Evolutionary conservation across 1,140 invertebrate genomes (phyloP), one percentile per base, ranked within the genome.

Genomic region (Anagrus nilaparvatae): DNA sequence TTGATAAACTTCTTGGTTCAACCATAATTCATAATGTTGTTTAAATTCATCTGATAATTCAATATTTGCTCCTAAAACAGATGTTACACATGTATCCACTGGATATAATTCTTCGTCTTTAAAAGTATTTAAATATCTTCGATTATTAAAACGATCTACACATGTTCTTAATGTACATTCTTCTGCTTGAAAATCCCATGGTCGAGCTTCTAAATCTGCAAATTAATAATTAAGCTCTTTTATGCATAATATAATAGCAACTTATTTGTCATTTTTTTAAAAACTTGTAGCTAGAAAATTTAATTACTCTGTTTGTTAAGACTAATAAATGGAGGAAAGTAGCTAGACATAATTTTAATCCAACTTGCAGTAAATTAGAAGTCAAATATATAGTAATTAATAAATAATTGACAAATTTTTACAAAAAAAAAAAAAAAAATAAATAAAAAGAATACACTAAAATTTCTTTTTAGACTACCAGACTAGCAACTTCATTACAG

Each of bases 181-280:
- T 67, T 99, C 95, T 19, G 87, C 90, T 73, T 99, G 96, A 60
- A 97, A 99, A 67, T 99, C 95, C 91, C 92, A 97, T 4, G 94
- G 94, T 50, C 91, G 75, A 5, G 92, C 91, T 73, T 98, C 94
- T 50, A 97, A 77, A 74, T 99, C 90, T 83, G 53, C 20, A 33
- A 23, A 38, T 17, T 23, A 31, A 24, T 20, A 43, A 5, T 14
- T 36, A 28, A n/a, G n/a, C n/a, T n/a, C 9, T 33, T 21, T 39
- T 24, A 36, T 12, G 12, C 33, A 24, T n/a, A 36, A 5, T 19
- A 10, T n/a, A n/a, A n/a, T n/a, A n/a, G n/a, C n/a, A n/a, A n/a
- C n/a, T n/a, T n/a, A n/a, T n/a, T 47, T 36, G 18, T 28, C 34
- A 37, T 28, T 38, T 31, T 37, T 32, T 28, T 41, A 4, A 16